Percentiles rank a stretch among this genome's conserved stretches.
Conservation (phyloP, 1,140 invertebrate genomes). For the Hypothenemus hampei region DNA sequence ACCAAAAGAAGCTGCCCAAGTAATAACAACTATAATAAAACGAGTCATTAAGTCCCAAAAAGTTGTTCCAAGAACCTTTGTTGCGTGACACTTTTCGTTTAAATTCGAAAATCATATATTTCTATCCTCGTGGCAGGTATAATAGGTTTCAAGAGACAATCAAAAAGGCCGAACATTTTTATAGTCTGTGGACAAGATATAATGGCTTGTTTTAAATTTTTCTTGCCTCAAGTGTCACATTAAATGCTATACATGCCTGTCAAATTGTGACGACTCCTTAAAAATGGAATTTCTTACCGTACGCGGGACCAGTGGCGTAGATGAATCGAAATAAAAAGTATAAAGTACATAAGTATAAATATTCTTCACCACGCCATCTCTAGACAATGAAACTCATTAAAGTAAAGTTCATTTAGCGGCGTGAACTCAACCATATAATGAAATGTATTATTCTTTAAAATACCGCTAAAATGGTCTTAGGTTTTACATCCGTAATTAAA, state of each 20-base stretch:
- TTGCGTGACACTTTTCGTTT: constrained; percentile 23
- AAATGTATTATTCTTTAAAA: constrained; percentile 41
- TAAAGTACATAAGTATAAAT: no score
- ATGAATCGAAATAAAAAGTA: no score
- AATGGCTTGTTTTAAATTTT: constrained; percentile 28
- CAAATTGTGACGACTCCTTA: neutral
- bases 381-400: constrained; percentile 30
- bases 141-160: constrained; percentile 19
- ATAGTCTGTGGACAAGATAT: constrained; percentile 27
- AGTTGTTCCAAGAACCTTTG: constrained; percentile 13
- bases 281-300: no score
- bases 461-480: constrained; percentile 40
- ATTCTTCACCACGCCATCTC: constrained; percentile 34
- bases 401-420: constrained; percentile 30
- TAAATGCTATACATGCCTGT: constrained; percentile 28
- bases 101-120: constrained; percentile 25
- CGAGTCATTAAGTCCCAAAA: constrained; percentile 15
- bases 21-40: constrained; percentile 19
- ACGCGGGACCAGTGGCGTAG: no score
- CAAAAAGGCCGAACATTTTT: constrained; percentile 17
- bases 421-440: constrained; percentile 38
- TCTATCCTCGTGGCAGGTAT: constrained; percentile 18
- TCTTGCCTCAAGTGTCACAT: constrained; percentile 25
- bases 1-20: constrained; percentile 13
- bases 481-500: constrained; percentile 37